Conservation (phyloP, 2,113 vertebrate genomes). For the Coracopsis vasa region DNA sequence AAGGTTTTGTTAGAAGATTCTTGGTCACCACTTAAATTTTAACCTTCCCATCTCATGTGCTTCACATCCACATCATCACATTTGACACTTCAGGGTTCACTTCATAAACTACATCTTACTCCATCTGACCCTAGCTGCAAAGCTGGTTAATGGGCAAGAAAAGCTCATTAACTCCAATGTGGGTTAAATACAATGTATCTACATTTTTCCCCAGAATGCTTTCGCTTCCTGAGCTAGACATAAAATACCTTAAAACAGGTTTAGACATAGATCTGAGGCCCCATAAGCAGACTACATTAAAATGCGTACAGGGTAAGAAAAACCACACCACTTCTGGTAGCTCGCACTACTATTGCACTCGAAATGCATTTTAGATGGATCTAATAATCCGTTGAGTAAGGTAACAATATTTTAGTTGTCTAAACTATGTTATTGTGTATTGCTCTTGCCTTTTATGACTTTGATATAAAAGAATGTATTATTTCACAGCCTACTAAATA, state of each 20-base stretch:
- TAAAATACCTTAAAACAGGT: conserved; percentile 80
- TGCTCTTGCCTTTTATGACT: conserved; percentile 38
- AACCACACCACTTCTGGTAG: neutral
- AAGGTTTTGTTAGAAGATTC: neutral
- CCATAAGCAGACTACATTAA: conserved; percentile 62
- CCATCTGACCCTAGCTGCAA: neutral
- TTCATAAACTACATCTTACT: neutral
- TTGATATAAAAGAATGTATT: neutral
- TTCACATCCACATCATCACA: neutral
- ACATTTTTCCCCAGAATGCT: conserved; percentile 70
- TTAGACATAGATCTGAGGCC: conserved; percentile 63
- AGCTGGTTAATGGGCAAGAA: conserved; percentile 24
- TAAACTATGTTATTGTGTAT: conserved; percentile 2
- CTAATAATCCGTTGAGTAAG: neutral
- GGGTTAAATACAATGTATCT: conserved; percentile 54
- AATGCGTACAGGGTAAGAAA: conserved; percentile 40
- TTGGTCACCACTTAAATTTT: neutral
- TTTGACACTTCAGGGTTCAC: neutral
- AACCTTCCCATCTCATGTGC: neutral
- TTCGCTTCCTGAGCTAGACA: conserved; percentile 75
- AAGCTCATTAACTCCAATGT: conserved; percentile 23
- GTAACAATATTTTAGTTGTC: neutral
- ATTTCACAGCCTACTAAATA: neutral
- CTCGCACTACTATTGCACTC: neutral
- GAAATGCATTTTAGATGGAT: neutral